Evolutionary conservation across 2,113 vertebrate genomes (phyloP).

Genomic region (Oxygymnocypris stewartii): DNA sequence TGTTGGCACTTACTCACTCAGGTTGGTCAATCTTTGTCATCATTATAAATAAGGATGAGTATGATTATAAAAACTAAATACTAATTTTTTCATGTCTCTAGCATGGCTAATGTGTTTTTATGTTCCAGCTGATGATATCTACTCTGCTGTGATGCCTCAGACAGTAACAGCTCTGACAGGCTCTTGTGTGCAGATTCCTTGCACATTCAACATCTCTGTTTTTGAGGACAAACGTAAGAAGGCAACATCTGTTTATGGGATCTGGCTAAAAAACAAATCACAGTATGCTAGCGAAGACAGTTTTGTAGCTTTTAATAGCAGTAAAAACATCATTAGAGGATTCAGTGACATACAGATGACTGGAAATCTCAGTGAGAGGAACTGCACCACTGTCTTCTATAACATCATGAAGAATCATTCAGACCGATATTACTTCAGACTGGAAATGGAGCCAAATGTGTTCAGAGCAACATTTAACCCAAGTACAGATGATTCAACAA

Average conservation of each 20-base stretch:
- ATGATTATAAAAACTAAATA: background rate
- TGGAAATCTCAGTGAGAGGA: constrained; percentile 54
- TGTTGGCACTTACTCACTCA: background rate
- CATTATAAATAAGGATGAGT: background rate
- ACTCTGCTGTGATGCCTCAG: background rate
- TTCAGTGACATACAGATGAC: constrained; percentile 40
- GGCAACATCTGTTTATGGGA: accelerated
- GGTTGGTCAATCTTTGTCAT: background rate
- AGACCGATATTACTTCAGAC: constrained; percentile 60
- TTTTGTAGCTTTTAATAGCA: constrained; percentile 52
- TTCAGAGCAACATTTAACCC: no score
- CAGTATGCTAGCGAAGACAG: accelerated
- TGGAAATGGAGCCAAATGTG: background rate
- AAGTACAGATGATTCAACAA: no score
- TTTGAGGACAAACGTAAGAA: accelerated
- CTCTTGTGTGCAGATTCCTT: constrained; percentile 63
- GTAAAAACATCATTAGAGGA: accelerated
- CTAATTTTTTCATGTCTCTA: no score
- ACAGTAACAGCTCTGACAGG: constrained; percentile 53
- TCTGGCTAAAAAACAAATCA: constrained; percentile 43
- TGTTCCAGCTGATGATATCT: background rate
- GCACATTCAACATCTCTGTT: constrained; percentile 27
- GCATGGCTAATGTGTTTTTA: background rate
- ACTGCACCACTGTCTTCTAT: constrained; percentile 49
- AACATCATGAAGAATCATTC: background rate